Percentiles rank a stretch among this genome's conserved stretches.
Evolutionary conservation across 1,140 invertebrate genomes (phyloP).

Genomic region (Yoshiicerus persimilis): DNA sequence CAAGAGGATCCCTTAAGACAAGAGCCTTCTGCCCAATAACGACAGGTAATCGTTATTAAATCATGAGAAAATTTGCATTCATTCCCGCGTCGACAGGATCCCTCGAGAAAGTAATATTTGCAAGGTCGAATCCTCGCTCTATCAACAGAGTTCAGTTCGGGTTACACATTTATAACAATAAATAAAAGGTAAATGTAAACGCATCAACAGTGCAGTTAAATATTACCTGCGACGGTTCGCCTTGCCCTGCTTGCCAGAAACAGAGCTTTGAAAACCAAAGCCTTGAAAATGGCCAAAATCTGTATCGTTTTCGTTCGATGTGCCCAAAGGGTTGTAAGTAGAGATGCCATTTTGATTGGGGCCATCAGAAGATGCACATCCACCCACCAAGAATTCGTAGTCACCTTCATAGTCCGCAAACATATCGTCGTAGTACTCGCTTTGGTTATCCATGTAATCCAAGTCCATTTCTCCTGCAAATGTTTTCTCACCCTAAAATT

Average conservation of each 20-base stretch:
- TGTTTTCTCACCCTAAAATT: conserved; percentile 4
- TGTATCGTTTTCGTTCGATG: conserved; percentile 32
- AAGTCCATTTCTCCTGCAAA: conserved; percentile 11
- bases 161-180: background rate
- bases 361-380: background rate
- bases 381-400: conserved; percentile 23
- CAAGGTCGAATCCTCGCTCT: conserved; percentile 40
- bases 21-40: conserved; percentile 46
- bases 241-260: conserved; percentile 35
- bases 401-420: conserved; percentile 38
- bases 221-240: conserved; percentile 37
- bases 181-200: background rate
- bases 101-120: conserved; percentile 45
- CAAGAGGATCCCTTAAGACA: conserved; percentile 42
- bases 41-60: conserved; percentile 37
- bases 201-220: background rate
- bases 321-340: background rate
- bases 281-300: conserved; percentile 39
- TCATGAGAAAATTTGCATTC: conserved; percentile 47
- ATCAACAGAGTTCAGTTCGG: background rate
- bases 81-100: conserved; percentile 38
- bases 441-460: background rate
- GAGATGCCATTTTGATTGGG: background rate
- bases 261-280: background rate
- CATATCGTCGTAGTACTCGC: conserved; percentile 33